Conservation (phyloP, 2,888 invertebrate genomes). For the Hirtodrosophila trivittata region DNA sequence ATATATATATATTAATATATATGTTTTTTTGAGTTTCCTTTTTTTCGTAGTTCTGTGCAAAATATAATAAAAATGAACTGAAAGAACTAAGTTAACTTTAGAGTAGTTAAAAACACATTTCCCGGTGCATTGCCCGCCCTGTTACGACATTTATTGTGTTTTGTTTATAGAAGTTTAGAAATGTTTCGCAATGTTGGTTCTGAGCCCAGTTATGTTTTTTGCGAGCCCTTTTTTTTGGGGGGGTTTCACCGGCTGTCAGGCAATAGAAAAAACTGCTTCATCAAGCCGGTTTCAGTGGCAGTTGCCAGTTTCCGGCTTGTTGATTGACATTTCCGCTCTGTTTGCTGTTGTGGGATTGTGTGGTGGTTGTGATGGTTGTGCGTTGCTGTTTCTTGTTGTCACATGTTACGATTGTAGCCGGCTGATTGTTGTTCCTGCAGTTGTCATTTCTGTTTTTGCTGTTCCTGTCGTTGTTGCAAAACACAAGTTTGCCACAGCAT, state of each 20-base stretch:
- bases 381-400: conserved; percentile 21
- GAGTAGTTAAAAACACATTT: no score
- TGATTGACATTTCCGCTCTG: conserved; percentile 72
- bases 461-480: conserved; percentile 20
- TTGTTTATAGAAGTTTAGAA: background rate
- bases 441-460: conserved; percentile 2
- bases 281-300: conserved; percentile 73
- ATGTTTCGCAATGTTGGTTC: background rate
- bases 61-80: no score
- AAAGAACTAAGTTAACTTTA: no score
- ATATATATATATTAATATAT: no score
- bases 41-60: no score
- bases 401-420: conserved; percentile 47
- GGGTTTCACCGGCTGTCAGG: conserved; percentile 29
- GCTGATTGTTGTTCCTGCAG: conserved; percentile 18
- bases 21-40: no score
- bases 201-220: background rate
- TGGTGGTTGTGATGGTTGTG: background rate
- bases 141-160: no score
- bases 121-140: no score
- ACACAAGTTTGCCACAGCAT: conserved; percentile 36
- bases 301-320: conserved; percentile 71
- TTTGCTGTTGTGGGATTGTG: background rate
- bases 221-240: background rate
- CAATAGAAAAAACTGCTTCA: conserved; percentile 49